phyloP scores from a whole-genome alignment of 2,888 invertebrate genomes.

The Artemia sinica region DNA sequence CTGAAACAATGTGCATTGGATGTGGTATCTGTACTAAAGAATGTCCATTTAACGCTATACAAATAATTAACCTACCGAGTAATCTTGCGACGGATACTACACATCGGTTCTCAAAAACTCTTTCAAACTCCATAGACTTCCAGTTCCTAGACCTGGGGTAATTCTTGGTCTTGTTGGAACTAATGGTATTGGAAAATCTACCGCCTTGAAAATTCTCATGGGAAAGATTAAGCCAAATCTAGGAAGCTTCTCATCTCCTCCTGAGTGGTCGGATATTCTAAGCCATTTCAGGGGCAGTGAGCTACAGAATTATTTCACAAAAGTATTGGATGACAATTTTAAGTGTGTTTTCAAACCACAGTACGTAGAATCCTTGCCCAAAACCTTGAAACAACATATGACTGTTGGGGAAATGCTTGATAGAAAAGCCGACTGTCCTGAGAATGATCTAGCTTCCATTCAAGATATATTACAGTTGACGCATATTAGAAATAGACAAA shows the following conservation, averaged over 20 bases:
- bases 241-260: too few relatives aligned
- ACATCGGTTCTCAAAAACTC: slow-evolving; percentile 97
- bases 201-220: too few relatives aligned
- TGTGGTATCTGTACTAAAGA: too few relatives aligned
- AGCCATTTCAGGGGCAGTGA: slow-evolving; percentile 93
- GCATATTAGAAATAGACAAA: slow-evolving; percentile 72
- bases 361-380: slow-evolving; percentile 98
- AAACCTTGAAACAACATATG: slow-evolving; percentile 87
- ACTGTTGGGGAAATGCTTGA: slow-evolving; percentile 74
- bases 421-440: slow-evolving; percentile 80
- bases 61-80: slow-evolving; percentile 94
- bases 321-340: slow-evolving; percentile 91
- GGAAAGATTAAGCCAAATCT: too few relatives aligned
- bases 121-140: slow-evolving; percentile 91
- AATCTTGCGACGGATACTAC: slow-evolving; percentile 96
- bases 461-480: slow-evolving; percentile 71
- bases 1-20: too few relatives aligned
- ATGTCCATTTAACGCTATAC: slow-evolving; percentile 98
- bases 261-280: too few relatives aligned
- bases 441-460: slow-evolving; percentile 60
- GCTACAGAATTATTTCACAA: slow-evolving; percentile 95
- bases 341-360: slow-evolving; percentile 97
- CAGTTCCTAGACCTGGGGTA: slow-evolving; percentile 93
- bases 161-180: too few relatives aligned
- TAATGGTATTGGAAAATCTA: too few relatives aligned